phyloP scores from a whole-genome alignment of 2,888 invertebrate species.

The Blastobasis lacticolella region DNA sequence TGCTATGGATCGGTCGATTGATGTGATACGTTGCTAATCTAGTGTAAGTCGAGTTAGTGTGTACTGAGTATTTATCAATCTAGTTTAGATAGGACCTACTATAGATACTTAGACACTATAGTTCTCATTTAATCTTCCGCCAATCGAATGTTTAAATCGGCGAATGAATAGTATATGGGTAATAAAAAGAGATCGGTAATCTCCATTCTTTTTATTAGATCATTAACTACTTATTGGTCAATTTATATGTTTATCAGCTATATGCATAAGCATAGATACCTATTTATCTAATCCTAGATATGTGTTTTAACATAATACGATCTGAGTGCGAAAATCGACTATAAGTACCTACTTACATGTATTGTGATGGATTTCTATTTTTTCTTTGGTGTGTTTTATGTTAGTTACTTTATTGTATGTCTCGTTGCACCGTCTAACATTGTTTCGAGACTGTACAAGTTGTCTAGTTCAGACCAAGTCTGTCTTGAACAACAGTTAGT shows the following conservation, averaged over 20 bases:
- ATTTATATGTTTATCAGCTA: slow-evolving; percentile 10
- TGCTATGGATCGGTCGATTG: slow-evolving; percentile 57
- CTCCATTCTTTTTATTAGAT: background rate
- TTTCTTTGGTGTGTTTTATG: slow-evolving; percentile 48
- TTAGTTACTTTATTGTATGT: slow-evolving; percentile 4
- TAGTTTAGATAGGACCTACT: slow-evolving; percentile 60
- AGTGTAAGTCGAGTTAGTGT: slow-evolving; percentile 51
- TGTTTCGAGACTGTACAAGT: background rate
- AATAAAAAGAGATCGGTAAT: slow-evolving; percentile 20
- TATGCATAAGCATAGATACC: slow-evolving; percentile 37
- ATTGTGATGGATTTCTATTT: slow-evolving; percentile 34
- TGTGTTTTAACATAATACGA: slow-evolving; percentile 33
- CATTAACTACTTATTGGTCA: slow-evolving; percentile 2
- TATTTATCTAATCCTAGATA: slow-evolving; percentile 40
- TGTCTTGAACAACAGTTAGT: no score
- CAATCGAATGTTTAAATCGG: slow-evolving; percentile 10
- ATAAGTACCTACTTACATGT: slow-evolving; percentile 9
- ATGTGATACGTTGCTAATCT: slow-evolving; percentile 66
- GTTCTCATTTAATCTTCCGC: slow-evolving; percentile 48
- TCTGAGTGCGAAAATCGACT: slow-evolving; percentile 31
- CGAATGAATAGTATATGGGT: background rate
- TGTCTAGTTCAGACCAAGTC: background rate
- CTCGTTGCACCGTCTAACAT: background rate
- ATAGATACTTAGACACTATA: slow-evolving; percentile 45
- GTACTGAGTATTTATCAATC: slow-evolving; percentile 68